Percentiles rank a stretch among this genome's conserved stretches.
These are phyloP conservation scores for Rallus crepitans DNA, from an alignment of 2,797 vertebrate species.

Conservation along the genomic window DNA sequence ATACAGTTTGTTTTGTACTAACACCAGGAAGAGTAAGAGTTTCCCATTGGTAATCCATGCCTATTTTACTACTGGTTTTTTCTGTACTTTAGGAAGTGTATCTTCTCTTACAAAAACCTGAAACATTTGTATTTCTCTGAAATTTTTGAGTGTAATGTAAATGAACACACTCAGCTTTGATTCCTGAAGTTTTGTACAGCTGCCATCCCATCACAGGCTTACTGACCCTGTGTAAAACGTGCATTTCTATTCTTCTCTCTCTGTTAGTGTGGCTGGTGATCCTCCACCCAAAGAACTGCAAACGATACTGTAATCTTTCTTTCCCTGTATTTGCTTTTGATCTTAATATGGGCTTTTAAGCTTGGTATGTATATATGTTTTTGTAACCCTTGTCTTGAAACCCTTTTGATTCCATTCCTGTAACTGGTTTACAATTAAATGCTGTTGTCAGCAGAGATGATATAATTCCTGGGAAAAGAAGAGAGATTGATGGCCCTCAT, in stretches of 20 bases:
- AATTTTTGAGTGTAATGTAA: neutral
- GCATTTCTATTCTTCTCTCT: neutral
- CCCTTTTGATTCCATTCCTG: constrained; percentile 24
- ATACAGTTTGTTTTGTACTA: neutral
- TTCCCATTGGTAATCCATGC: neutral
- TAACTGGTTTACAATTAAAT: constrained; percentile 67
- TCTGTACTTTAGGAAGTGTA: constrained; percentile 17
- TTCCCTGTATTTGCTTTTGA: neutral
- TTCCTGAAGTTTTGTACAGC: neutral
- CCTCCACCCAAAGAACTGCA: constrained; percentile 16
- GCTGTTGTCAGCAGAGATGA: neutral
- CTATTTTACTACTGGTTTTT: constrained; percentile 5
- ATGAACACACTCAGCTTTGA: neutral
- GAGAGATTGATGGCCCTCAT: neutral
- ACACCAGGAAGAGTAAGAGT: neutral
- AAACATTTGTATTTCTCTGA: constrained; percentile 6
- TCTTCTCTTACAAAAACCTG: neutral
- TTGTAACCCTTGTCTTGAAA: constrained; percentile 43
- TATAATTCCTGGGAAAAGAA: neutral
- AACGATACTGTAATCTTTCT: neutral
- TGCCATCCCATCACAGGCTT: neutral
- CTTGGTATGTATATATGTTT: constrained; percentile 59
- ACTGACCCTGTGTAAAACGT: neutral
- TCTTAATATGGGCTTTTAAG: constrained; percentile 8
- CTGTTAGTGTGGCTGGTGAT: neutral